Conservation (phyloP, 2,113 vertebrate species). For the Calyptommatus sinebrachiatus region DNA sequence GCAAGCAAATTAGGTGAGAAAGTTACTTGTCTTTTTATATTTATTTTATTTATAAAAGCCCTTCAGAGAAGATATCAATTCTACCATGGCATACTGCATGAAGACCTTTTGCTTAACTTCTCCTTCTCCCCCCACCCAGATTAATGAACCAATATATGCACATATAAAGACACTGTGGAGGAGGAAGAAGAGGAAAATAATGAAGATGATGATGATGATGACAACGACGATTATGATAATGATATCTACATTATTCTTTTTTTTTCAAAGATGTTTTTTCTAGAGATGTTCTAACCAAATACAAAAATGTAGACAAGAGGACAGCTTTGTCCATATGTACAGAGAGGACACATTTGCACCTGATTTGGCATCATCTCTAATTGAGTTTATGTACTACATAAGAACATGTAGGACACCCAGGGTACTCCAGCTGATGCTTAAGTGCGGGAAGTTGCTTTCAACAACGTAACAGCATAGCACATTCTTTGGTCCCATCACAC, state of each 20-base stretch:
- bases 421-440: too few relatives aligned
- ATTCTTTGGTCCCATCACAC: too few relatives aligned
- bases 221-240: background rate
- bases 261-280: background rate
- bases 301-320: background rate
- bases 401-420: too few relatives aligned
- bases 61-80: slow-evolving; percentile 62
- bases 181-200: background rate
- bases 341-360: too few relatives aligned
- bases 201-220: too few relatives aligned
- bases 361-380: too few relatives aligned
- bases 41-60: slow-evolving; percentile 78
- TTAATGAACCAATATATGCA: background rate
- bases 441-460: too few relatives aligned
- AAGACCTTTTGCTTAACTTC: slow-evolving; percentile 37
- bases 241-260: slow-evolving; percentile 30
- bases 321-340: background rate
- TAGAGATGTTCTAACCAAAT: slow-evolving; percentile 12
- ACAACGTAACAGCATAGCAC: too few relatives aligned
- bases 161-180: background rate
- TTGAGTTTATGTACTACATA: too few relatives aligned
- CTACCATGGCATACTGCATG: slow-evolving; percentile 50
- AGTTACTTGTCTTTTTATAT: slow-evolving; percentile 82
- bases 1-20: slow-evolving; percentile 84
- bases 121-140: slow-evolving; percentile 7